Conservation (phyloP, 2,888 invertebrate genomes). For the Latrodectus hesperus region DNA sequence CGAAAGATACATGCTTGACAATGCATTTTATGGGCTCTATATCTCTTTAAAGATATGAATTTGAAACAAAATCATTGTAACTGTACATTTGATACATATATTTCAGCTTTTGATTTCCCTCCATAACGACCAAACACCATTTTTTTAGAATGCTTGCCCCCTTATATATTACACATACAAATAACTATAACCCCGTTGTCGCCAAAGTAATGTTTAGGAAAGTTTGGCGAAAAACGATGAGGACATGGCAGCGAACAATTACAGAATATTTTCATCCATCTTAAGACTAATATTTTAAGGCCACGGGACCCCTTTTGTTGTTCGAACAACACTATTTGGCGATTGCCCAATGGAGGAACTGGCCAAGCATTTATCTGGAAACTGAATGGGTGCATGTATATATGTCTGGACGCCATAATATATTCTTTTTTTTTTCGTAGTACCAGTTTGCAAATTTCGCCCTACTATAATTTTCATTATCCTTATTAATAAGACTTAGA, state of each 20-base stretch:
- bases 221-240: neutral
- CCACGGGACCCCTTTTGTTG: constrained; percentile 24
- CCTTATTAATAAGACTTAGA: no score
- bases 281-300: constrained; percentile 36
- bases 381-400: constrained; percentile 5
- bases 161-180: neutral
- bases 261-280: constrained; percentile 37
- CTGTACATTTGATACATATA: neutral
- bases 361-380: neutral
- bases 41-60: no score
- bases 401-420: neutral
- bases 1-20: no score
- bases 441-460: neutral
- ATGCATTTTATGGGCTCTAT: no score
- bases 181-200: neutral
- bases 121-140: no score
- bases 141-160: neutral
- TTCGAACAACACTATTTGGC: constrained; percentile 55
- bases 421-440: neutral
- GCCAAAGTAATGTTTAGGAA: neutral
- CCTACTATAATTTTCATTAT: no score
- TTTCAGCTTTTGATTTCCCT: no score
- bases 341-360: constrained; percentile 21
- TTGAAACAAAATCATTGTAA: no score
- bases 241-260: constrained; percentile 22